Conservation (phyloP, 2,888 invertebrate genomes). For the Ophonus ardosiacus region DNA sequence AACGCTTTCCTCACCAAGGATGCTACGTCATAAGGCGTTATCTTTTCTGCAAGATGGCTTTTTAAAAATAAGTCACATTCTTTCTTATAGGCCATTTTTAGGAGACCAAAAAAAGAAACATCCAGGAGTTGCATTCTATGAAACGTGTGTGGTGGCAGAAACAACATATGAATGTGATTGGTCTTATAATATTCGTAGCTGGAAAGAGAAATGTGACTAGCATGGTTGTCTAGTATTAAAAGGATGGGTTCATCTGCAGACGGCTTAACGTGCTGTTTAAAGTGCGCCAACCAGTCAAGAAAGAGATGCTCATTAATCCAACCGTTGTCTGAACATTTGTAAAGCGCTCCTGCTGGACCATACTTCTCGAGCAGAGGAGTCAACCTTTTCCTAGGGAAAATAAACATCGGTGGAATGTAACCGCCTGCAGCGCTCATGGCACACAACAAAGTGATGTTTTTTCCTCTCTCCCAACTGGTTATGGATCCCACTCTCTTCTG, state of each 20-base stretch:
- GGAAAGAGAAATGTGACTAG: conserved; percentile 68
- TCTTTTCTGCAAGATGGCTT: conserved; percentile 67
- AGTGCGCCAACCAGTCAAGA: conserved; percentile 67
- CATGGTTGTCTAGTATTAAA: conserved; percentile 70
- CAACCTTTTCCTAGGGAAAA: conserved; percentile 74
- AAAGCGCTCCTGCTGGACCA: conserved; percentile 73
- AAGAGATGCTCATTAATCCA: conserved; percentile 69
- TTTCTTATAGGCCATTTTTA: conserved; percentile 69
- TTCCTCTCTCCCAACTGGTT: too few species aligned
- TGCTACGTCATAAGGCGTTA: conserved; percentile 69
- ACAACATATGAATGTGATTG: conserved; percentile 67
- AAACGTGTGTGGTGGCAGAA: conserved; percentile 68
- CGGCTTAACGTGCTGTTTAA: conserved; percentile 67
- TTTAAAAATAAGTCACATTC: conserved; percentile 70
- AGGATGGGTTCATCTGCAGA: conserved; percentile 68
- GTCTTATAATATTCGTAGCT: conserved; percentile 68
- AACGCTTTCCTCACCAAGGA: conserved; percentile 67
- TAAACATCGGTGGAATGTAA: conserved; percentile 76
- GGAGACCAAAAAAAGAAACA: conserved; percentile 68
- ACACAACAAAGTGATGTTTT: too few species aligned
- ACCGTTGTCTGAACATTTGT: conserved; percentile 68
- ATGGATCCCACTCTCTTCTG: too few species aligned
- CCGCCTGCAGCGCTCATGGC: too few species aligned
- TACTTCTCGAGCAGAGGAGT: conserved; percentile 72
- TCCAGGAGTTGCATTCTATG: conserved; percentile 69